Percentiles rank a stretch among this genome's conserved stretches.
Evolutionary conservation across 2,113 vertebrate species (phyloP).

Genomic region (Theristicus caerulescens): DNA sequence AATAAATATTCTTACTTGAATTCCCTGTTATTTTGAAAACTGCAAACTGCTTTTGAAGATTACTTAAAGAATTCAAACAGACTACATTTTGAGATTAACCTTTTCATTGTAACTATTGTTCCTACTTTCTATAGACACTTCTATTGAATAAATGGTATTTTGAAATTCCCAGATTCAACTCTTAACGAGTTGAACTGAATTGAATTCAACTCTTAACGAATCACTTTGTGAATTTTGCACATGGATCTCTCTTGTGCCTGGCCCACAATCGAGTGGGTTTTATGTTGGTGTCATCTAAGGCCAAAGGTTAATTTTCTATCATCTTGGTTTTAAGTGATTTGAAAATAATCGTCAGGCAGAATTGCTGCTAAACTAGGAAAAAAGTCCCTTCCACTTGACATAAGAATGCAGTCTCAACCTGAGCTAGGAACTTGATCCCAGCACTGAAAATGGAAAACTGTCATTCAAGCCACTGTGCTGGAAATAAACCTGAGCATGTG

Average conservation of each 20-base stretch:
- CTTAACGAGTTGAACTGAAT: background rate
- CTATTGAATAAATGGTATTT: background rate
- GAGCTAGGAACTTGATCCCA: background rate
- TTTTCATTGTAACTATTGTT: background rate
- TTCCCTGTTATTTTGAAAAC: background rate
- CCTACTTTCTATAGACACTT: background rate
- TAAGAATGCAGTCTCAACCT: background rate
- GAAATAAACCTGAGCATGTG: background rate
- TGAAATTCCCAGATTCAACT: background rate
- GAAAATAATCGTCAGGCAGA: background rate
- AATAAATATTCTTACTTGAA: background rate
- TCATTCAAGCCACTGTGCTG: background rate
- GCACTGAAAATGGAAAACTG: background rate
- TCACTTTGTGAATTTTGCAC: background rate
- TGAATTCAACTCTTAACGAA: background rate
- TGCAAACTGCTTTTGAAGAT: background rate
- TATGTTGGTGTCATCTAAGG: background rate
- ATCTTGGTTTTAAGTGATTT: background rate
- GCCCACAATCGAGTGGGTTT: background rate
- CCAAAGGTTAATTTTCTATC: background rate
- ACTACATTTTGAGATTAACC: background rate
- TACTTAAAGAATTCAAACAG: background rate
- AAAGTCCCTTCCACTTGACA: background rate
- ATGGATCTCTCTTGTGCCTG: background rate
- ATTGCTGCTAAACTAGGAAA: background rate